Evolutionary conservation across 2,888 invertebrate genomes (phyloP), one percentile per base, ranked within the genome.

Genomic region (Polydrusus tereticollis): DNA sequence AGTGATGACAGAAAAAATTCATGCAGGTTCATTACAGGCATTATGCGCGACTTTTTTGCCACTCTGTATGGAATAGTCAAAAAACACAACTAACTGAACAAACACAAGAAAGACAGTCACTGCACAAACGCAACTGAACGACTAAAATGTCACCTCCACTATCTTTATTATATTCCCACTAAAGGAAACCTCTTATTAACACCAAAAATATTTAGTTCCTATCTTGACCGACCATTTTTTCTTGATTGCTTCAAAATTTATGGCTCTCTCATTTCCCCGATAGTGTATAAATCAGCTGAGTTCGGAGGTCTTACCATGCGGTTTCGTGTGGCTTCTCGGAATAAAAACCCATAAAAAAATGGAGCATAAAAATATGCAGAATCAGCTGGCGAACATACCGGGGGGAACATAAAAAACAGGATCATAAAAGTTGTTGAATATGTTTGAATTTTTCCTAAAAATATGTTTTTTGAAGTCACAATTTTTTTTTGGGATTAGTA

Each of bases 281-380:
- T 55, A 55, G 52, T 55, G 52, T 29, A 55, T 55, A 55, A 55
- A 55, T 55, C 52, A 55, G 52, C 16, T 10, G 38, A 2, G 36
- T 26, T 41, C 59, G 59, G 59, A 41, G 41, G 59, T 38, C 59
- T 10, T 59, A 38, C 8, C 20, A 47, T 8, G 52, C 14, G 29
- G 52, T 55, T 55, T 29, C 7, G 52, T 33, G 29, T 6, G 12
- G 29, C 52, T 55, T 55, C 52, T 16, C 18, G 29, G 52, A 55
- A 55, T 29, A 29, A 55, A 55, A 55, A 29, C 52, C 52, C 52
- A 55, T 55, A 55, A 55, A 52, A 52, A 52, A 18, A 29, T 55
- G 52, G 52, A 55, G 26, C 52, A 29, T 55, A 29, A 12, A n/a
- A n/a, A n/a, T n/a, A n/a, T 8, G 14, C 29, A 6, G 18, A 47